Conservation (phyloP, 2,888 invertebrate genomes). For the Ophion ventricosus region DNA sequence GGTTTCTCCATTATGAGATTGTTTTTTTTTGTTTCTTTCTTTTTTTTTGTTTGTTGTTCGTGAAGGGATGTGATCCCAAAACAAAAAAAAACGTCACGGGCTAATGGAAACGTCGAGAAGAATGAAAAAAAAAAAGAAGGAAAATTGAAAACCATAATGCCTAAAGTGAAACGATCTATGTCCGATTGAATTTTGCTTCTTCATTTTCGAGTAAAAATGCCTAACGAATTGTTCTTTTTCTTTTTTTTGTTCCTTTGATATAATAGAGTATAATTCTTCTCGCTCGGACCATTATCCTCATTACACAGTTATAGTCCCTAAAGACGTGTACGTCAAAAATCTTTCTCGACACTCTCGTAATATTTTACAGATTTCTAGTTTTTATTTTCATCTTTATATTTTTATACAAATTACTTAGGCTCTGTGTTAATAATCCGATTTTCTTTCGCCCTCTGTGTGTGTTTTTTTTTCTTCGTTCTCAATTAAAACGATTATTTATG, state of each 20-base stretch:
- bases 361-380: constrained; percentile 64
- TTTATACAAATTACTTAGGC: constrained; percentile 79
- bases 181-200: constrained; percentile 35
- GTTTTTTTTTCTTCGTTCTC: constrained; percentile 21
- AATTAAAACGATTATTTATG: constrained; percentile 35
- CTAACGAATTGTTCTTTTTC: constrained; percentile 54
- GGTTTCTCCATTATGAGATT: constrained; percentile 52
- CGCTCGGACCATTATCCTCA: constrained; percentile 17
- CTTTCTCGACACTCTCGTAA: constrained; percentile 49
- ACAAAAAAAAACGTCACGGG: neutral
- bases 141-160: constrained; percentile 25
- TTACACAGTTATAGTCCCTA: constrained; percentile 42
- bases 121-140: constrained; percentile 13
- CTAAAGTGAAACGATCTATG: constrained; percentile 45
- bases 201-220: constrained; percentile 64
- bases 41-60: constrained; percentile 6
- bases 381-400: constrained; percentile 64
- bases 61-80: constrained; percentile 14
- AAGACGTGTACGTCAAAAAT: constrained; percentile 47
- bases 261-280: constrained; percentile 34
- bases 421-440: constrained; percentile 63
- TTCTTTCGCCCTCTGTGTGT: constrained; percentile 4
- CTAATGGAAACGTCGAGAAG: constrained; percentile 10
- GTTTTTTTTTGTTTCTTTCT: neutral
- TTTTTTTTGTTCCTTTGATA: constrained; percentile 35